Base-by-base conservation (phyloP, 2,113 vertebrate genomes). In the Tenrec ecaudatus region DNA sequence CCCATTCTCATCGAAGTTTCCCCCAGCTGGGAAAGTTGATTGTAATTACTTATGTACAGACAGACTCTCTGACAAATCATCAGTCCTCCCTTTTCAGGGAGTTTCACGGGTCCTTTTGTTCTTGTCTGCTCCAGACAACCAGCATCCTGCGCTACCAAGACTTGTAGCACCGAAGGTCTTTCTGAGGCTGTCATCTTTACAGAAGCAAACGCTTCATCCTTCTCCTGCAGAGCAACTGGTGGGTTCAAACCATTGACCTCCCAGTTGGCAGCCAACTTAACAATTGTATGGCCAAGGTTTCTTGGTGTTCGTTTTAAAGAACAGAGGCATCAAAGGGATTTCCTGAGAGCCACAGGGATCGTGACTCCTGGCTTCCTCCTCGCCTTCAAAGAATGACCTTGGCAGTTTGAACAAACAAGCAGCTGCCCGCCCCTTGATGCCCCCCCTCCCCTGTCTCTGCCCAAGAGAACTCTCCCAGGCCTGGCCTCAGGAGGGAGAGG, bases 131-230 rank as follows among this genome's bases (percentile, higher is more conserved):
- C 71, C 6, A 64, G 73, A 6, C 36, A 89, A 14, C 64, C 29
- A 38, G 25, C 25, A 77, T 71, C 85, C 76, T 82, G 53, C 73
- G 85, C 91, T 91, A 75, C 73, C 23, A 27, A 68, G 88, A 68
- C 64, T 4, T 68, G 10, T 27, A 0, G 3, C n/a, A 82, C 66
- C 83, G 66, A 86, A 81, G 2, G 7, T n/a, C n/a, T n/a, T 53
- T 53, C 47, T 10, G 11, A 53, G 47, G 12, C 47, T 53, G 47
- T 12, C 6, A 53, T 7, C 47, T 53, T 53, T 14, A 53, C 47
- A 53, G 47, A 53, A 53, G 47, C 47, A 53, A 53, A 53, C 47
- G 47, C 47, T 10, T 53, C 47, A 12, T 53, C 47, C 47, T 53
- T 53, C 47, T 53, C 47, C 47, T 53, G 47, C 47, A 53, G 47